Conservation (phyloP, 1,140 invertebrate genomes). For the Apis cerana region DNA sequence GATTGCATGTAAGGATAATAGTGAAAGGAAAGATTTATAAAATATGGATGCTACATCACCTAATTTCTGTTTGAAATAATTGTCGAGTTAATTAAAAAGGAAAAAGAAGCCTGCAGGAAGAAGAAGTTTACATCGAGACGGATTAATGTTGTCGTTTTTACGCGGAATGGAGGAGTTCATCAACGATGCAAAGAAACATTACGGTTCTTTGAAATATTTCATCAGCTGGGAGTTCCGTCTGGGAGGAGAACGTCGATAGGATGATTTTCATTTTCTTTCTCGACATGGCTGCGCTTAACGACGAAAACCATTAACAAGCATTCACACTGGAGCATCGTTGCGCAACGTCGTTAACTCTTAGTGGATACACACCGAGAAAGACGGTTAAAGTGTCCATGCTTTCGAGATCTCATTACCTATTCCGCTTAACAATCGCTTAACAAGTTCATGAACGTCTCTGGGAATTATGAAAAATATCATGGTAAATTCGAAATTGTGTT, state of each 20-base stretch:
- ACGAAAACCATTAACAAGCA: conserved; percentile 36
- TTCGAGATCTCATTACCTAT: conserved; percentile 14
- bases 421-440: neutral
- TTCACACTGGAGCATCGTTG: conserved; percentile 9
- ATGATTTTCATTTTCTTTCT: conserved; percentile 25
- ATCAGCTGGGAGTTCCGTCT: no score
- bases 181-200: neutral
- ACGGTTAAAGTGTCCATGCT: neutral
- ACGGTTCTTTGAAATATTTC: neutral
- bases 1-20: no score
- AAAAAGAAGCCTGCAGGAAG: neutral
- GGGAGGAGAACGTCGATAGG: neutral
- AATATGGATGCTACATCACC: no score
- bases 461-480: neutral
- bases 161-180: neutral
- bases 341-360: conserved; percentile 25
- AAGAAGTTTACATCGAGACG: neutral
- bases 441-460: neutral
- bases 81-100: no score
- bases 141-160: neutral
- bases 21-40: no score
- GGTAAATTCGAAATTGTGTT: no score
- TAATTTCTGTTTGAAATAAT: no score
- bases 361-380: neutral
- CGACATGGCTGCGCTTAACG: conserved; percentile 5